These are phyloP conservation scores for Drosophila lacertosa DNA, from an alignment of 1,140 invertebrate genomes.

Conservation along the genomic window DNA sequence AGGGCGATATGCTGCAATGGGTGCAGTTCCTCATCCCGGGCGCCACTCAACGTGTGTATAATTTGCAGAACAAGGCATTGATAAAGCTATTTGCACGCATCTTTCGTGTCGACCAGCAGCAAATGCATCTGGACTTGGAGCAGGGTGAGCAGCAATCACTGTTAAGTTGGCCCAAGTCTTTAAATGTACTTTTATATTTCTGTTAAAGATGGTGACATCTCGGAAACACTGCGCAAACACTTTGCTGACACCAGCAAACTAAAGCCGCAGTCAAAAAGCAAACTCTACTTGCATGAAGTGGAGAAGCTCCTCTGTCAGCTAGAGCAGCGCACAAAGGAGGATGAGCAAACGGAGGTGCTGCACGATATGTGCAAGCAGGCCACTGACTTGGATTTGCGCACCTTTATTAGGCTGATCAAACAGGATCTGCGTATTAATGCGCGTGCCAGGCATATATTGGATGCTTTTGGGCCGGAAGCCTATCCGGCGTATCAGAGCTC, in stretches of 20 bases:
- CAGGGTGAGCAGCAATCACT: conserved; percentile 81
- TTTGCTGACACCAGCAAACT: conserved; percentile 88
- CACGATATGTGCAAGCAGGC: conserved; percentile 90
- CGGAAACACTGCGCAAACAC: conserved; percentile 93
- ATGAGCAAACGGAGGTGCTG: conserved; percentile 92
- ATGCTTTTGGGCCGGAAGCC: conserved; percentile 93
- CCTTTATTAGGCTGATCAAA: conserved; percentile 93
- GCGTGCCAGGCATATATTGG: conserved; percentile 95
- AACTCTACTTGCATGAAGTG: conserved; percentile 90
- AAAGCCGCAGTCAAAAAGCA: conserved; percentile 88
- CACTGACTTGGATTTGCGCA: conserved; percentile 93
- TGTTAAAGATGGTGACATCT: conserved; percentile 89
- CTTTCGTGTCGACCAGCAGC: conserved; percentile 89
- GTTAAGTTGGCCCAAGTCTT: not conserved
- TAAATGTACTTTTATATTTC: not conserved
- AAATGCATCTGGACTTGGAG: conserved; percentile 94
- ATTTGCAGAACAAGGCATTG: conserved; percentile 95
- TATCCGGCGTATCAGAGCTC: conserved; percentile 95
- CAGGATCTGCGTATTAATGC: conserved; percentile 96
- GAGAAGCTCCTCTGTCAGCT: conserved; percentile 90
- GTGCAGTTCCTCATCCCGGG: conserved; percentile 93
- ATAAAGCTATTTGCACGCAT: conserved; percentile 94
- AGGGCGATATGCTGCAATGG: conserved; percentile 92
- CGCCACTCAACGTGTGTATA: conserved; percentile 93
- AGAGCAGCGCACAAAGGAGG: conserved; percentile 92